phyloP scores from a whole-genome alignment of 92 coral and sea anemone genomes.

The Epizoanthus stellaris region DNA sequence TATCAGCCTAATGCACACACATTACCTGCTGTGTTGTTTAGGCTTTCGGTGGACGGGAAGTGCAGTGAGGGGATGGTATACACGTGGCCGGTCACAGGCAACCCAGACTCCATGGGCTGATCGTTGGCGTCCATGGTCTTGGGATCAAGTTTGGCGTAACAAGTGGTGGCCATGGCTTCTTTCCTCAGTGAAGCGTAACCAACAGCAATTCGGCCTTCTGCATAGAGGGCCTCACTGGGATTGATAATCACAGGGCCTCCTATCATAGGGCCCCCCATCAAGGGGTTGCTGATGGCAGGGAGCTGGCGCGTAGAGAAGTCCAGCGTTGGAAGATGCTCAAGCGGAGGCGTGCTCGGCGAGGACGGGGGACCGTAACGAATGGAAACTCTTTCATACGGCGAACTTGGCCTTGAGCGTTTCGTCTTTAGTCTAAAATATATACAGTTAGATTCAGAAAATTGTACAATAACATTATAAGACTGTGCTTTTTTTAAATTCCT shows the following conservation, averaged over 20 bases:
- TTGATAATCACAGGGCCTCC: not conserved
- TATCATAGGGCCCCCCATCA: not conserved
- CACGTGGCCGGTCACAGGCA: constrained; percentile 24
- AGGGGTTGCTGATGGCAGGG: not conserved
- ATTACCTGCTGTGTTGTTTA: not conserved
- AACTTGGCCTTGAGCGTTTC: constrained; percentile 16
- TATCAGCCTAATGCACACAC: not conserved
- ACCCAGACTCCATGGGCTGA: not conserved
- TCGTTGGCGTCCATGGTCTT: constrained; percentile 19
- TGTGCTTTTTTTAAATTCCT: too few species aligned
- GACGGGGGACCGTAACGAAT: constrained; percentile 35
- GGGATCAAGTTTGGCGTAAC: constrained; percentile 29
- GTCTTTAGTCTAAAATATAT: constrained; percentile 7
- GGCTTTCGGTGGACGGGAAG: not conserved
- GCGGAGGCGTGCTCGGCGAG: constrained; percentile 10
- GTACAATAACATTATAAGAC: too few species aligned
- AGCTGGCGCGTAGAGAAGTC: not conserved
- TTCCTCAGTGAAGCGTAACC: constrained; percentile 27
- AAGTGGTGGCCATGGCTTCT: not conserved
- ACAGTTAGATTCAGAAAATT: too few species aligned
- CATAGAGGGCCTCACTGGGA: constrained; percentile 24
- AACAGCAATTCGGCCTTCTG: constrained; percentile 23
- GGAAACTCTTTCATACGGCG: constrained; percentile 28
- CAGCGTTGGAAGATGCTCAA: constrained; percentile 1
- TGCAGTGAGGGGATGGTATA: constrained; percentile 18